Conservation (phyloP, 1,140 invertebrate species). For the Piezodorus guildinii region DNA sequence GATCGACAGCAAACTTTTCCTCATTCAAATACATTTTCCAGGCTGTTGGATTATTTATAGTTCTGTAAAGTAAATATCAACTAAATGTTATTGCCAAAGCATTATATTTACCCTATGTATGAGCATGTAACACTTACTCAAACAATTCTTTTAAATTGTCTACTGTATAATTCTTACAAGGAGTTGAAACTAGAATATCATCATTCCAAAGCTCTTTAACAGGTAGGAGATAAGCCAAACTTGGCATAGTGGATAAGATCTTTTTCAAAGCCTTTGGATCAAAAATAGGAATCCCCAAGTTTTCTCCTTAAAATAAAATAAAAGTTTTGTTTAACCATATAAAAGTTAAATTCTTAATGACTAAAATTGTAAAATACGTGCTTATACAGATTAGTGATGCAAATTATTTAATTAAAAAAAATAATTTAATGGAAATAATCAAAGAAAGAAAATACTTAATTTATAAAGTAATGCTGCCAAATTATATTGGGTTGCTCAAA, state of each 20-base stretch:
- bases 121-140: constrained; percentile 38
- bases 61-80: constrained; percentile 51
- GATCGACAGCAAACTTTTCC: constrained; percentile 45
- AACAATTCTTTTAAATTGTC: constrained; percentile 76
- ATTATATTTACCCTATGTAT: neutral
- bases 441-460: too few species aligned
- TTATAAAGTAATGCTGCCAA: too few species aligned
- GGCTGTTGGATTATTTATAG: constrained; percentile 62
- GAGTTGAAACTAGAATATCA: constrained; percentile 70
- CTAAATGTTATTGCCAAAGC: too few species aligned
- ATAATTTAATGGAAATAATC: too few species aligned
- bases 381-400: too few species aligned
- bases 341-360: too few species aligned
- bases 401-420: too few species aligned
- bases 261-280: constrained; percentile 61
- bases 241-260: constrained; percentile 86
- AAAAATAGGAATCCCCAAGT: constrained; percentile 77
- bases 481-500: too few species aligned
- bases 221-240: constrained; percentile 86
- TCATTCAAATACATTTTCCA: constrained; percentile 80
- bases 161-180: constrained; percentile 74
- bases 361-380: too few species aligned
- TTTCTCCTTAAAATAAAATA: constrained; percentile 57
- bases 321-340: too few species aligned
- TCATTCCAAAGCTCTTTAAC: constrained; percentile 72